Conservation (phyloP, 2,113 vertebrate genomes). For the Rhinolophus ferrumequinum region DNA sequence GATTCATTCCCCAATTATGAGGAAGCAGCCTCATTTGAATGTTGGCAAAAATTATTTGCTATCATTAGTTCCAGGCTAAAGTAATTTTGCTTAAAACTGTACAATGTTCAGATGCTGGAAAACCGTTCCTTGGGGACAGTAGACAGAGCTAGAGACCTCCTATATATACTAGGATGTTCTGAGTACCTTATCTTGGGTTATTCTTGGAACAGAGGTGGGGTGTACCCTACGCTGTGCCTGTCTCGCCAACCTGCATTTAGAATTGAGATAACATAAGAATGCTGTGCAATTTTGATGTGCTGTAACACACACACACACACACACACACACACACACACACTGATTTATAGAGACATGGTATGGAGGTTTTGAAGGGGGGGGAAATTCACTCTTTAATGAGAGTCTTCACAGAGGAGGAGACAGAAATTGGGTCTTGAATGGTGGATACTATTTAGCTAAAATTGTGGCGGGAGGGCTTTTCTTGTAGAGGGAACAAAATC, state of each 20-base stretch:
- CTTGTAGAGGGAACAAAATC: neutral
- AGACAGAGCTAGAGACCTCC: neutral
- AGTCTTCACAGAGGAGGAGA: neutral
- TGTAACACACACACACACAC: neutral
- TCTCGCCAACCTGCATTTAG: neutral
- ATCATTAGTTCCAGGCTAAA: neutral
- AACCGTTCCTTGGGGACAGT: neutral
- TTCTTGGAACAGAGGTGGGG: neutral
- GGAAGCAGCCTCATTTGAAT: conserved; percentile 1
- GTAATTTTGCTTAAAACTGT: neutral
- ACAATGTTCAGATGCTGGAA: neutral
- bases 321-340: neutral
- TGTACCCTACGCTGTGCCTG: neutral
- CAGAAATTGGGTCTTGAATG: neutral
- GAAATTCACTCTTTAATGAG: neutral
- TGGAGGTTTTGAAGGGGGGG: neutral
- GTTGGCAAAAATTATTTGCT: neutral
- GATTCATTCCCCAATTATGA: neutral
- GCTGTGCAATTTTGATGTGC: neutral
- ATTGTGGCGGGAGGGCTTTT: neutral
- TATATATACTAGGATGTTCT: too few species aligned
- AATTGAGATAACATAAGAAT: neutral
- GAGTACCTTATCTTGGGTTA: neutral
- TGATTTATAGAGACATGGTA: neutral
- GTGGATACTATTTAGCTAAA: neutral